Percentiles rank a stretch among this genome's conserved stretches.
These are phyloP conservation scores for Drosophila borealis DNA, from an alignment of 2,888 invertebrate genomes.

Conservation along the genomic window DNA sequence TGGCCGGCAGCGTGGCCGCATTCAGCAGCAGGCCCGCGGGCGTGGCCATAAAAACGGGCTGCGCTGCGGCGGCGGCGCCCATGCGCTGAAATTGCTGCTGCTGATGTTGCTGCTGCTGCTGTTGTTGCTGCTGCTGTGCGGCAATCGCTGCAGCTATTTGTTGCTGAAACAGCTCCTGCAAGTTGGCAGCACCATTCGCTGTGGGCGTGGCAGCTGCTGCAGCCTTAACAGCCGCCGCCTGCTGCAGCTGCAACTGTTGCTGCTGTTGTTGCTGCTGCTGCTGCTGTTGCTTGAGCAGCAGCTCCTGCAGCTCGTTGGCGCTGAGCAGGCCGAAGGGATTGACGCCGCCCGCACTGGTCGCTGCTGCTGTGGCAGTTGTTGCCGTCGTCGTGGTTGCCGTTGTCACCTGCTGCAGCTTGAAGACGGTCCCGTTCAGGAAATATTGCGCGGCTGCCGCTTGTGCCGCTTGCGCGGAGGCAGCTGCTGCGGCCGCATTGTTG, in stretches of 20 bases:
- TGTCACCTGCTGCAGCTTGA: slow-evolving; percentile 84
- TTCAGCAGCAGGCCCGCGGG: slow-evolving; percentile 83
- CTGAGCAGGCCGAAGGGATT: slow-evolving; percentile 80
- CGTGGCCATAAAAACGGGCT: slow-evolving; percentile 84
- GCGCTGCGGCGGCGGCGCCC: slow-evolving; percentile 77
- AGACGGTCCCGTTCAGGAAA: slow-evolving; percentile 84
- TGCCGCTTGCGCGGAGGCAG: slow-evolving; percentile 76
- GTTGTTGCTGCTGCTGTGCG: slow-evolving; percentile 80
- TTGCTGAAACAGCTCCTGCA: slow-evolving; percentile 72
- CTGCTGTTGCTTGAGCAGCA: slow-evolving; percentile 77
- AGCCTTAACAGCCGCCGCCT: slow-evolving; percentile 54
- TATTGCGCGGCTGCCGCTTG: slow-evolving; percentile 83
- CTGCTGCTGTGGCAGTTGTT: slow-evolving; percentile 78
- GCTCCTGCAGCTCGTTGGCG: slow-evolving; percentile 75
- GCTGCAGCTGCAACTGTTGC: slow-evolving; percentile 54
- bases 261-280: slow-evolving; percentile 59
- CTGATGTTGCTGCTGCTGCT: slow-evolving; percentile 78
- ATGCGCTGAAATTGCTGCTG: slow-evolving; percentile 80
- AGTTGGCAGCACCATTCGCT: slow-evolving; percentile 49
- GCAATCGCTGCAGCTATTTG: slow-evolving; percentile 68
- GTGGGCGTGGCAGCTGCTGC: slow-evolving; percentile 49
- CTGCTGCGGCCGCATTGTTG: slow-evolving; percentile 67
- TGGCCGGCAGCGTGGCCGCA: slow-evolving; percentile 83
- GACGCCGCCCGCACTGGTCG: slow-evolving; percentile 57
- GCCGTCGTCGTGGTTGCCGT: slow-evolving; percentile 82